Evolutionary conservation across 2,797 vertebrate genomes (phyloP).

Genomic region (Ctenosaura bakeri): DNA sequence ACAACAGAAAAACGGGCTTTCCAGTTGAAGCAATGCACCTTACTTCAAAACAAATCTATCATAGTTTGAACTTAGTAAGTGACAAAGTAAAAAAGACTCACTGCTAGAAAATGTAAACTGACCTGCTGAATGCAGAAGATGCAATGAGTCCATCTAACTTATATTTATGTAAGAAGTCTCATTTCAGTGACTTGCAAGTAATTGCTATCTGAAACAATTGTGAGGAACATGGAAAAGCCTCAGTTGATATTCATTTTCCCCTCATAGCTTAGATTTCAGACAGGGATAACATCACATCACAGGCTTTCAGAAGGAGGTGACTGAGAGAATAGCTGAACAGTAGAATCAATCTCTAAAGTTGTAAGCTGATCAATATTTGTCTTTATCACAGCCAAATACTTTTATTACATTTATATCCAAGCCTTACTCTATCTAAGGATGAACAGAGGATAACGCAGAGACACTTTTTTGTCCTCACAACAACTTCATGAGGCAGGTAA

Average conservation of each 20-base stretch:
- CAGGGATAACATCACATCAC: conserved; percentile 80
- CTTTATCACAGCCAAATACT: not conserved
- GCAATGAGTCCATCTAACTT: not conserved
- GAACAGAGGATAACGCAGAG: not conserved
- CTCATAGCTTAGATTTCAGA: conserved; percentile 72
- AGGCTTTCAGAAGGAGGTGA: conserved; percentile 52
- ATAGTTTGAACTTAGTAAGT: not conserved
- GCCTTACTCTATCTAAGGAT: not conserved
- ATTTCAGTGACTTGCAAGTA: not conserved
- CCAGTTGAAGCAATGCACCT: not conserved
- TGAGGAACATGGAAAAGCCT: conserved; percentile 53
- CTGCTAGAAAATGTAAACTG: not conserved
- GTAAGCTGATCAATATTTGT: not conserved
- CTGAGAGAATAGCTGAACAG: not conserved
- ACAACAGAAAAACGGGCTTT: not conserved
- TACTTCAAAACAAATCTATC: not conserved
- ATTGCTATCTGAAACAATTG: not conserved
- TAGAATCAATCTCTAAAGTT: not conserved
- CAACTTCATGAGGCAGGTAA: not conserved
- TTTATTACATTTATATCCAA: not conserved
- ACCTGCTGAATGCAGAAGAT: not conserved
- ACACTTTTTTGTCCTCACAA: not conserved
- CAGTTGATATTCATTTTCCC: conserved; percentile 67
- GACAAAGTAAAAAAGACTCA: too few relatives aligned
- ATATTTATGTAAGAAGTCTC: not conserved